Evolutionary conservation across 2,797 vertebrate species (phyloP).

Genomic region (Myotis planiceps): DNA sequence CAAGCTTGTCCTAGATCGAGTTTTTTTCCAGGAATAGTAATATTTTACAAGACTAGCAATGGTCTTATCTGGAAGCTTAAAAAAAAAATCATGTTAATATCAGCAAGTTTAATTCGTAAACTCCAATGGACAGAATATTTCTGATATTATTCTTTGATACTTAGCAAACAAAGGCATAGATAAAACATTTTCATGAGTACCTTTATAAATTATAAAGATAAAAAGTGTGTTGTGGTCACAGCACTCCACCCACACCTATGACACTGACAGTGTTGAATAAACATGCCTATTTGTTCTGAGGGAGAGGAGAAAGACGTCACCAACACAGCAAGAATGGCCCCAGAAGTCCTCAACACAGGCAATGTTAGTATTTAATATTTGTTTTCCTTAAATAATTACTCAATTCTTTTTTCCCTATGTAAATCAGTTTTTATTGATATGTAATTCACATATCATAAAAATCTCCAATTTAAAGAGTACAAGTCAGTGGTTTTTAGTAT

Average conservation of each 20-base stretch:
- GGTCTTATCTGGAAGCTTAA: conserved; percentile 95
- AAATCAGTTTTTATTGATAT: not conserved
- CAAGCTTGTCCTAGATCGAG: conserved; percentile 96
- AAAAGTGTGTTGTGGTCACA: not conserved
- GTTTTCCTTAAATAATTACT: not conserved
- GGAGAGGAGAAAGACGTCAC: not conserved
- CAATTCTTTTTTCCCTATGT: not conserved
- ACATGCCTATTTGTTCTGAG: not conserved
- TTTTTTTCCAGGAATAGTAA: conserved; percentile 99
- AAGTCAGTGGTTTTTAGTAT: not conserved
- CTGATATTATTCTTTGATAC: conserved; percentile 18
- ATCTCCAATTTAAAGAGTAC: not conserved
- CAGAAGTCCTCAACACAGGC: not conserved
- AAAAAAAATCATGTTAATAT: conserved; percentile 67
- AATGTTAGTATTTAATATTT: not conserved
- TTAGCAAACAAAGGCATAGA: conserved; percentile 33
- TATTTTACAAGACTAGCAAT: conserved; percentile 99
- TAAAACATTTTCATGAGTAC: not conserved
- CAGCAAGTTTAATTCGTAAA: conserved; percentile 51
- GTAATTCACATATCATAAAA: not conserved
- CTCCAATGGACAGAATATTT: conserved; percentile 16
- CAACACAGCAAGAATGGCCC: not conserved
- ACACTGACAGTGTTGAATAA: not conserved
- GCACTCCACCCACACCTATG: not conserved
- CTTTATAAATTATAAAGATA: conserved; percentile 29